Base-by-base conservation (phyloP, 2,888 invertebrate species). In the Rambutsinella grinnellia region DNA sequence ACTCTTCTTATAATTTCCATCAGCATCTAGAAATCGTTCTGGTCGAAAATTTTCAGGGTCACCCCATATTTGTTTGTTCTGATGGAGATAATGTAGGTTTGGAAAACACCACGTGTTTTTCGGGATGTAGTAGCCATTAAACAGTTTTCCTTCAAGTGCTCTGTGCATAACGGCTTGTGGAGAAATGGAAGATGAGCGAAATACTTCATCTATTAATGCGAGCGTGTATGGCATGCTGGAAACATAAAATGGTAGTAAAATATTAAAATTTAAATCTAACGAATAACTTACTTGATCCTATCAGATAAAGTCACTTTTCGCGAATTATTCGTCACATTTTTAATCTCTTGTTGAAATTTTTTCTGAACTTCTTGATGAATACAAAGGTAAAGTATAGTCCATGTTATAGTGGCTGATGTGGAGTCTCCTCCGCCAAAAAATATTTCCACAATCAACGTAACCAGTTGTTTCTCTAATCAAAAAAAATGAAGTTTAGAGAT, bases 181-280 rank as follows among this genome's bases (percentile, higher is more conserved):
- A 57, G 78, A 63, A n/a, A 80, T 66, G 49, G 70, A 62, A 3
- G 78, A 70, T 10, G 36, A 27, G 0, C 82, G 68, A 13, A 79
- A 57, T 1, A 69, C 76, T 78, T 82, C 82, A 5, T 72, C 56
- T 2, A 80, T 74, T 1, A 76, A 21, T n/a, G 82, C 81, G 60
- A 77, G 76, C 27, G 76, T 71, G 47, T 81, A 82, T 0, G 77
- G 76, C 78, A 82, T 71, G 6, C 78, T 74, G 46, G 13, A n/a
- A n/a, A n/a, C n/a, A n/a, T n/a, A n/a, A n/a, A n/a, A n/a, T n/a
- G n/a, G n/a, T n/a, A n/a, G n/a, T n/a, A n/a, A n/a, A n/a, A n/a
- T n/a, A n/a, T n/a, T n/a, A n/a, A n/a, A n/a, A n/a, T n/a, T n/a
- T n/a, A n/a, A n/a, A n/a, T n/a, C n/a, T n/a, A n/a, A n/a, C n/a